A percentile compares a stretch with the other conserved stretches of the same genome.
phyloP scores from a whole-genome alignment of 2,113 vertebrate genomes.

The Caretta caretta region DNA sequence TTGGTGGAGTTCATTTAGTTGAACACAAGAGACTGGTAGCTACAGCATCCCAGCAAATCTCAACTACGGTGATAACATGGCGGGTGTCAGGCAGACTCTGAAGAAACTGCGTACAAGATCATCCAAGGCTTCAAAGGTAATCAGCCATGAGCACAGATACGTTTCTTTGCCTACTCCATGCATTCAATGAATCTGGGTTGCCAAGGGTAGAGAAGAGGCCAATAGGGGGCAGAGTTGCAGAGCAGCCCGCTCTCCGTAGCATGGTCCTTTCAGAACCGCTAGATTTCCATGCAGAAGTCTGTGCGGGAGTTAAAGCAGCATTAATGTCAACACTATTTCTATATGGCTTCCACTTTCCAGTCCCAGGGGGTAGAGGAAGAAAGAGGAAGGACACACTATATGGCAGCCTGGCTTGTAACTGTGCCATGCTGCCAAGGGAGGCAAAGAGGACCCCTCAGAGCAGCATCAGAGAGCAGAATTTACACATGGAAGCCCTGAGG shows the following conservation, averaged over 20 bases:
- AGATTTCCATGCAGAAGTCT: background rate
- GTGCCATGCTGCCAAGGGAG: accelerated
- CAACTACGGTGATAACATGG: background rate
- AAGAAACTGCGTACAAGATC: background rate
- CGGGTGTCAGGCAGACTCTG: background rate
- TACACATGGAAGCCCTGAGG: background rate
- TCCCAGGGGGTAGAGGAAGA: background rate
- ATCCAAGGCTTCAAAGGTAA: background rate
- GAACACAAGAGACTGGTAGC: background rate
- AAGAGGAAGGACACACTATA: background rate
- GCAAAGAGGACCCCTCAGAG: background rate
- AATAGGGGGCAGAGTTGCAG: background rate
- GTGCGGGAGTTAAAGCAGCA: background rate
- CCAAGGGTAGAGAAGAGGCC: background rate
- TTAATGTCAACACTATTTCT: background rate
- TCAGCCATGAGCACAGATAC: accelerated
- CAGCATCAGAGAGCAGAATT: background rate
- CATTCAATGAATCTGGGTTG: background rate
- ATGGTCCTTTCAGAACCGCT: background rate
- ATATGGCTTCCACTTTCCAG: background rate
- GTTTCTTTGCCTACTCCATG: background rate
- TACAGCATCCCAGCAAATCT: background rate
- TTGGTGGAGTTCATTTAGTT: background rate
- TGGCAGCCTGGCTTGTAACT: accelerated
- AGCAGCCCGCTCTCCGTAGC: background rate